phyloP scores from a whole-genome alignment of 2,797 vertebrate genomes.

The Peromyscus eremicus region DNA sequence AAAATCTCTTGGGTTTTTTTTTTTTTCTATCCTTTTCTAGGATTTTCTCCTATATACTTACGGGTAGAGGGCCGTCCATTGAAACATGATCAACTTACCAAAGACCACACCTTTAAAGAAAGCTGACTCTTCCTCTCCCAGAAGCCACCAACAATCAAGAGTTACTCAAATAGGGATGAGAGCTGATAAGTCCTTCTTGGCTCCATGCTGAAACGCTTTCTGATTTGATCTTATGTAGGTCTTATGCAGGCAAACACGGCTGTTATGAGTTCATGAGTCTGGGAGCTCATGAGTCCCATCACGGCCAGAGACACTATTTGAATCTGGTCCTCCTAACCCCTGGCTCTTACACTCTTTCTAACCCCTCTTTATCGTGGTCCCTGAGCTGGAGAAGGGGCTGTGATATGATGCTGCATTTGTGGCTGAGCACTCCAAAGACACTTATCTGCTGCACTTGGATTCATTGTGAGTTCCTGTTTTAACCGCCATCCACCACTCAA shows the following conservation, averaged over 20 bases:
- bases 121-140: neutral
- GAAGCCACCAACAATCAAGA: neutral
- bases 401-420: neutral
- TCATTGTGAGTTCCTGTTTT: neutral
- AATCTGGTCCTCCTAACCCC: neutral
- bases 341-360: neutral
- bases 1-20: neutral
- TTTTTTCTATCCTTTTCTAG: neutral
- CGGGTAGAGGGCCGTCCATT: neutral
- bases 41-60: neutral
- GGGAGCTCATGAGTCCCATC: neutral
- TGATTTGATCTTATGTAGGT: neutral
- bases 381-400: neutral
- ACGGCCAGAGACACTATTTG: neutral
- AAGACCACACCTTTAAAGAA: neutral
- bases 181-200: neutral
- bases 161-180: neutral
- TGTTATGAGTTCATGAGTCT: neutral
- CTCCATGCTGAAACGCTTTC: neutral
- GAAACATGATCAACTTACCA: neutral
- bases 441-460: neutral
- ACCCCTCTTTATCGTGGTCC: neutral
- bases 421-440: neutral
- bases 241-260: neutral
- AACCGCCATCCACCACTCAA: neutral